Percentiles rank a stretch among this genome's conserved stretches.
These are phyloP conservation scores for Glossophaga mutica DNA, from an alignment of 2,797 vertebrate genomes.

Conservation along the genomic window DNA sequence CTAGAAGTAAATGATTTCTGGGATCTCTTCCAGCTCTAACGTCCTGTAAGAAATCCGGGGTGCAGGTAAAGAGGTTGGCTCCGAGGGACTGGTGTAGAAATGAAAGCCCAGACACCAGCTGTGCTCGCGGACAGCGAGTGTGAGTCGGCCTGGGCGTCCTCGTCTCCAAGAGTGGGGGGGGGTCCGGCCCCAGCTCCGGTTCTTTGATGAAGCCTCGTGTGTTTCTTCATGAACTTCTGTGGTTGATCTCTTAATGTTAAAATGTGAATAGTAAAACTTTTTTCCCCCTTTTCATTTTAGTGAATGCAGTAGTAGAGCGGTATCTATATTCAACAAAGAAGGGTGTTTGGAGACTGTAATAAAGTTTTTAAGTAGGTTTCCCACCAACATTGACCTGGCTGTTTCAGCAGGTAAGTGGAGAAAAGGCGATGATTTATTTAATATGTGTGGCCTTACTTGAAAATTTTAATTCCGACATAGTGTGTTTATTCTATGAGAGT, in stretches of 20 bases:
- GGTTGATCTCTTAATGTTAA: constrained; percentile 59
- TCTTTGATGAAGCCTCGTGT: constrained; percentile 1
- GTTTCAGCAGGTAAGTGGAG: constrained; percentile 90
- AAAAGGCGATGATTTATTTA: constrained; percentile 36
- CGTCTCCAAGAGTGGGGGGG: background rate
- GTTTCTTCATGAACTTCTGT: constrained; percentile 21
- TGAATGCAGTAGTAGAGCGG: constrained; percentile 92
- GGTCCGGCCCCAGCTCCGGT: background rate
- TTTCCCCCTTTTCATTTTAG: constrained; percentile 79
- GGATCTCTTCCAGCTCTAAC: background rate
- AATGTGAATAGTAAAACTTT: constrained; percentile 65
- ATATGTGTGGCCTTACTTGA: background rate
- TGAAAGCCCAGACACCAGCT: background rate
- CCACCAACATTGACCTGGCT: constrained; percentile 90
- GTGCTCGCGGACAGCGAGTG: background rate
- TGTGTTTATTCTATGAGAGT: background rate
- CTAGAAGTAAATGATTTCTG: background rate
- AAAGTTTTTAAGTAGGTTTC: constrained; percentile 89
- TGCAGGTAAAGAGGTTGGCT: background rate
- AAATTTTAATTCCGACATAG: background rate
- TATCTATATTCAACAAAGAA: constrained; percentile 93
- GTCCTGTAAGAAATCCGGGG: background rate
- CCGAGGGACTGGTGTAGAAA: background rate
- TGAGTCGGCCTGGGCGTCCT: background rate
- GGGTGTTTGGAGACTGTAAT: constrained; percentile 91